A percentile compares a stretch with the other conserved stretches of the same genome.
Conservation (phyloP, 2,888 invertebrate genomes). For the Podotricha telesiphe region DNA sequence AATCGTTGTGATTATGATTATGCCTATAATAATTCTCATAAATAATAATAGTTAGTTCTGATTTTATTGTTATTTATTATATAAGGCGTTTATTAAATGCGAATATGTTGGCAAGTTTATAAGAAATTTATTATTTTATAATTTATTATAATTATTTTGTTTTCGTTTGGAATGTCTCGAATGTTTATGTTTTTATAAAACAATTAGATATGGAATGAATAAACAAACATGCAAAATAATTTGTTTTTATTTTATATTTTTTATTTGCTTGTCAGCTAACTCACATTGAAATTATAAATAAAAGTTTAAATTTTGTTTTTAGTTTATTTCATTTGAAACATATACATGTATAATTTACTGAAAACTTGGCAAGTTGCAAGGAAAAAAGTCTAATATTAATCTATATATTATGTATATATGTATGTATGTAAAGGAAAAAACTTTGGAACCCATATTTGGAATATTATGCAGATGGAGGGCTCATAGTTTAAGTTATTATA, state of each 20-base stretch:
- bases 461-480: too few relatives aligned
- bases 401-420: too few relatives aligned
- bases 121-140: neutral
- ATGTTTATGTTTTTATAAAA: slow-evolving; percentile 8
- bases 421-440: too few relatives aligned
- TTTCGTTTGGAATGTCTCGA: slow-evolving; percentile 8
- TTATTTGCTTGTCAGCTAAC: slow-evolving; percentile 10
- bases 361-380: too few relatives aligned
- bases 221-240: slow-evolving; percentile 1
- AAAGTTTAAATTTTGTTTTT: neutral
- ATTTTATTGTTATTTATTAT: slow-evolving; percentile 26
- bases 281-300: neutral
- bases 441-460: too few relatives aligned
- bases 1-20: neutral
- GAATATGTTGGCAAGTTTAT: slow-evolving; percentile 18
- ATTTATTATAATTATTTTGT: neutral
- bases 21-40: neutral
- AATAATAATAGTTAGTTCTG: neutral
- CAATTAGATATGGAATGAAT: slow-evolving; percentile 4
- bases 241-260: neutral
- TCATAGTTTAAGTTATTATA: too few relatives aligned
- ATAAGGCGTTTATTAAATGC: slow-evolving; percentile 9
- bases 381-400: too few relatives aligned
- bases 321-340: too few relatives aligned
- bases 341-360: too few relatives aligned